A percentile compares a stretch with the other conserved stretches of the same genome.
phyloP scores from a whole-genome alignment of 2,113 vertebrate genomes.

The Mungos mungo region DNA sequence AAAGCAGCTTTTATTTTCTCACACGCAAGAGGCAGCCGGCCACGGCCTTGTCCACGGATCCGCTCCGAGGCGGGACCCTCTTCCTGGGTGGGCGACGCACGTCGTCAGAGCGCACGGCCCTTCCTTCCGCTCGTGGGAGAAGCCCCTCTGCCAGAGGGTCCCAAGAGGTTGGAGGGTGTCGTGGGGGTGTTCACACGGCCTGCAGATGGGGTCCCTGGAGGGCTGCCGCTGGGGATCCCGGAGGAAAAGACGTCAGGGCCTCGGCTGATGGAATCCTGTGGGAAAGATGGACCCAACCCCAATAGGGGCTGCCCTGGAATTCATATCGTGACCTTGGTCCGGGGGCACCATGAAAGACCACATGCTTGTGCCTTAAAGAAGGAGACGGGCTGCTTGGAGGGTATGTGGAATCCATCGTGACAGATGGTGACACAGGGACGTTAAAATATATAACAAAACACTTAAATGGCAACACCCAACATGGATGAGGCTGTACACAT shows the following conservation, averaged over 20 bases:
- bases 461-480: background rate
- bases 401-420: background rate
- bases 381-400: background rate
- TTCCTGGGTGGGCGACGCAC: background rate
- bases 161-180: fast-evolving
- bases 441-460: background rate
- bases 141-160: background rate
- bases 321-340: background rate
- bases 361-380: conserved; percentile 42
- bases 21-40: background rate
- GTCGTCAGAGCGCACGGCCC: conserved; percentile 12
- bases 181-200: background rate
- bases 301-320: background rate
- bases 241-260: background rate
- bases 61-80: conserved; percentile 18
- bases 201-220: fast-evolving
- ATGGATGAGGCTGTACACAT: background rate
- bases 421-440: background rate
- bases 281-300: background rate
- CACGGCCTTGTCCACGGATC: background rate
- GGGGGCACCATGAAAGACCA: background rate
- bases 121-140: conserved; percentile 32
- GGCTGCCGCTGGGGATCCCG: background rate
- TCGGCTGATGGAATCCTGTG: no score
- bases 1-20: conserved; percentile 8